Evolutionary conservation across 2,888 invertebrate genomes (phyloP).

Genomic region (Cheilosia variabilis): DNA sequence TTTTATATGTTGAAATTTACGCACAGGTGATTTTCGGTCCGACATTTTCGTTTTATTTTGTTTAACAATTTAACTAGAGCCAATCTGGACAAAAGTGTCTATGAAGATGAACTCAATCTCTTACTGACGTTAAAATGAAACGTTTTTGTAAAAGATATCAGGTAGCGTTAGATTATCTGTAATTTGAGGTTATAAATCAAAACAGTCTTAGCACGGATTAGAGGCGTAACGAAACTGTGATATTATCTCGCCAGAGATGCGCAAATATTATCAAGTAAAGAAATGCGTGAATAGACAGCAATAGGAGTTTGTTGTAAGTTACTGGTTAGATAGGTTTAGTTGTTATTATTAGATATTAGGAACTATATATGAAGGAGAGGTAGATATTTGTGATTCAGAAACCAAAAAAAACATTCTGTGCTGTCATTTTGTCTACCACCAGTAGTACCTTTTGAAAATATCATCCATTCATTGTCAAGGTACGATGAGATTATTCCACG

Average conservation of each 20-base stretch:
- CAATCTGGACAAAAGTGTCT: background rate
- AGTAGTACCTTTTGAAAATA: no score
- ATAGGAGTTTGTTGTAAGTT: background rate
- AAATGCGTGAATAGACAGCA: background rate
- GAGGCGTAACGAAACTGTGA: background rate
- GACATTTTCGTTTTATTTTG: constrained; percentile 30
- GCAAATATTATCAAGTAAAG: background rate
- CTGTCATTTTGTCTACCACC: no score
- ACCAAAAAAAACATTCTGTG: no score
- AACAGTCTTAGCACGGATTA: constrained; percentile 5
- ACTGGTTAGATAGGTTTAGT: background rate
- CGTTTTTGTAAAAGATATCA: background rate
- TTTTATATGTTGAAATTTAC: background rate
- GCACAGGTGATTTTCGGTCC: constrained; percentile 30
- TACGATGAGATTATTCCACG: no score
- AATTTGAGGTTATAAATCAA: constrained; percentile 39
- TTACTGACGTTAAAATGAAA: background rate
- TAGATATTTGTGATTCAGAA: no score
- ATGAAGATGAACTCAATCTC: background rate
- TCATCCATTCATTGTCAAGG: no score
- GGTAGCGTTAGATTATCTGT: constrained; percentile 4
- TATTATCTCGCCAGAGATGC: constrained; percentile 16
- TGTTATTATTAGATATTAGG: background rate
- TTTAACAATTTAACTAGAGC: background rate
- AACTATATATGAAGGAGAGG: no score